Evolutionary conservation across 2,113 vertebrate genomes (phyloP).

Genomic region (Alligator sinensis): DNA sequence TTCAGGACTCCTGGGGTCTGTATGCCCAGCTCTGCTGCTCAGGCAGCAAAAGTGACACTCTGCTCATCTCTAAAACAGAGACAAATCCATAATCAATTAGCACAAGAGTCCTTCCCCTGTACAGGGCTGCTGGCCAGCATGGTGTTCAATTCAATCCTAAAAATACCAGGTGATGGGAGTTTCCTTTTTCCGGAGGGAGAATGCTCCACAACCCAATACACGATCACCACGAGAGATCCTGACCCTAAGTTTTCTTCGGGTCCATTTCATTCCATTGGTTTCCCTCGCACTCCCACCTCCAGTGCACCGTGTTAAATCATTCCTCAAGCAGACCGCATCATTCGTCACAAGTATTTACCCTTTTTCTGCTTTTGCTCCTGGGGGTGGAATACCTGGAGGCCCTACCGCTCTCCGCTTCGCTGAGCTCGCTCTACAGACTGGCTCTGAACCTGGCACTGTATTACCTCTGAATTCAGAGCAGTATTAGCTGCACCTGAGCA

Average conservation of each 20-base stretch:
- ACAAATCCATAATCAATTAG: not conserved
- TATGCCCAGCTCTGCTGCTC: not conserved
- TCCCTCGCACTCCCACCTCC: not conserved
- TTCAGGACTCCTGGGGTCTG: not conserved
- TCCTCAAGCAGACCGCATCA: not conserved
- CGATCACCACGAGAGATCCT: not conserved
- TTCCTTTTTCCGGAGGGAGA: not conserved
- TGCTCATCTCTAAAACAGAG: not conserved
- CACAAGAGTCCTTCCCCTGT: not conserved
- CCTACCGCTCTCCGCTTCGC: not conserved
- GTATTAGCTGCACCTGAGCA: not conserved
- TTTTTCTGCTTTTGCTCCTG: rapidly evolving
- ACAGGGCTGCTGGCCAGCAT: not conserved
- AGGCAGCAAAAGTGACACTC: not conserved
- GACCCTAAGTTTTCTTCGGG: rapidly evolving
- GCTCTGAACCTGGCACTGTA: not conserved
- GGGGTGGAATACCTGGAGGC: not conserved
- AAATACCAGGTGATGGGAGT: not conserved
- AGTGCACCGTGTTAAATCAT: rapidly evolving
- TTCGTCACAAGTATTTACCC: not conserved
- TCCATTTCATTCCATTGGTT: not conserved
- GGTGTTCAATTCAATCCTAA: not conserved
- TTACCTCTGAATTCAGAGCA: not conserved
- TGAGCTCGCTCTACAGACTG: rapidly evolving
- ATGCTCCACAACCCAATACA: not conserved